Evolutionary conservation across 2,888 invertebrate species (phyloP), one percentile per base, ranked within the genome.

Genomic region (Teleogryllus oceanicus): DNA sequence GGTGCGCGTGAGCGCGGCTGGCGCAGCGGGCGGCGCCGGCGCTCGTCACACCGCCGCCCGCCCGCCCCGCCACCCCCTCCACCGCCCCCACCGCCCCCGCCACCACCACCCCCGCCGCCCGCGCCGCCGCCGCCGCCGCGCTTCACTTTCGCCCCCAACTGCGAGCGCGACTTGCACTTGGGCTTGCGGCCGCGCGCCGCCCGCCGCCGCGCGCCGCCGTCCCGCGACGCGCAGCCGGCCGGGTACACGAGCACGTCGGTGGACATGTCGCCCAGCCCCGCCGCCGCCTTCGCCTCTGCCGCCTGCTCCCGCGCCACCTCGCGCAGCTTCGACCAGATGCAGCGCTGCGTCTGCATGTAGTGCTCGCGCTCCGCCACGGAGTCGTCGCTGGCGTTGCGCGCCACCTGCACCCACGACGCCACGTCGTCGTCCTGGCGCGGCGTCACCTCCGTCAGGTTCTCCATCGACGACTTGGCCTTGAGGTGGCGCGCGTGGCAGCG

Each of bases 401-500:
- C 62, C 62, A 62, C 62, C n/a, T 62, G 62, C 62, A 62, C 62
- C 62, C 62, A 62, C 62, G 62, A 62, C 62, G 62, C 62, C 62
- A 62, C 62, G 62, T 62, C 62, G 16, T 62, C 62, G 62, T 62
- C 62, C 62, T 18, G 62, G 16, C 16, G 62, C 62, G 62, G 62
- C 62, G 62, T n/a, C 62, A 62, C 62, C n/a, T 62, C 62, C 62
- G 62, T n/a, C 62, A 62, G n/a, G 62, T 62, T 62, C 62, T 62
- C 62, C 62, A n/a, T 62, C 62, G 62, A 62, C 13, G 62, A 62
- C 62, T 62, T 62, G 12, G 62, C 62, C n/a, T 62, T 62, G 62
- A 62, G 62, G 62, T 62, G 62, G 62, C 62, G 62, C 62, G 62
- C 62, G 62, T 62, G 62, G 62, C 62, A 62, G n/a, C 62, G 62